Evolutionary conservation across 2,888 invertebrate genomes (phyloP).

Genomic region (Meloe dianella): DNA sequence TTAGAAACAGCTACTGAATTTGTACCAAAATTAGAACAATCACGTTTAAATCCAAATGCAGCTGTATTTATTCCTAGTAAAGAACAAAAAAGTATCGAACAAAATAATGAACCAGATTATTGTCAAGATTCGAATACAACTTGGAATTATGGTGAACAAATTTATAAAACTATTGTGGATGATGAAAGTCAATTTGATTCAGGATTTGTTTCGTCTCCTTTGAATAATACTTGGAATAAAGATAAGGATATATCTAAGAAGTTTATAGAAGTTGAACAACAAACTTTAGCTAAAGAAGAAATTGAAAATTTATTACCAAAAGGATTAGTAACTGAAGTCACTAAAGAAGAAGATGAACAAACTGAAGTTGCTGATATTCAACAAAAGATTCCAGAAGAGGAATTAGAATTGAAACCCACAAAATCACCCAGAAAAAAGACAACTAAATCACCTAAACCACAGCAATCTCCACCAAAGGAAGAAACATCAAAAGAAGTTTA

Average conservation of each 20-base stretch:
- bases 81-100: constrained; percentile 32
- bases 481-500: constrained; percentile 21
- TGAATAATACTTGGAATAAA: constrained; percentile 52
- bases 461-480: constrained; percentile 21
- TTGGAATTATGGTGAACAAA: constrained; percentile 45
- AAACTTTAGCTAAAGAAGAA: constrained; percentile 31
- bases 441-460: constrained; percentile 38
- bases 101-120: constrained; percentile 17
- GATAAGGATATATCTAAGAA: constrained; percentile 37
- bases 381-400: background rate
- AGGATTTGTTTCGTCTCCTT: constrained; percentile 49
- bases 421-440: constrained; percentile 36
- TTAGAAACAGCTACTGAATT: constrained; percentile 47
- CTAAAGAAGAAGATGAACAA: constrained; percentile 10
- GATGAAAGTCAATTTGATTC: constrained; percentile 42
- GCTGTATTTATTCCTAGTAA: constrained; percentile 55
- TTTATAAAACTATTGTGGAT: constrained; percentile 38
- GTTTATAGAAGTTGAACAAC: constrained; percentile 32
- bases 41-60: constrained; percentile 56
- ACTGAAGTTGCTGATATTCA: background rate
- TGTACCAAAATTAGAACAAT: constrained; percentile 49
- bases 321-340: constrained; percentile 36
- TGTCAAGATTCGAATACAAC: constrained; percentile 19
- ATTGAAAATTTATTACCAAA: constrained; percentile 43
- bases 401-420: constrained; percentile 30